Evolutionary conservation across 1,140 invertebrate species (phyloP).

Genomic region (Spodoptera litura): DNA sequence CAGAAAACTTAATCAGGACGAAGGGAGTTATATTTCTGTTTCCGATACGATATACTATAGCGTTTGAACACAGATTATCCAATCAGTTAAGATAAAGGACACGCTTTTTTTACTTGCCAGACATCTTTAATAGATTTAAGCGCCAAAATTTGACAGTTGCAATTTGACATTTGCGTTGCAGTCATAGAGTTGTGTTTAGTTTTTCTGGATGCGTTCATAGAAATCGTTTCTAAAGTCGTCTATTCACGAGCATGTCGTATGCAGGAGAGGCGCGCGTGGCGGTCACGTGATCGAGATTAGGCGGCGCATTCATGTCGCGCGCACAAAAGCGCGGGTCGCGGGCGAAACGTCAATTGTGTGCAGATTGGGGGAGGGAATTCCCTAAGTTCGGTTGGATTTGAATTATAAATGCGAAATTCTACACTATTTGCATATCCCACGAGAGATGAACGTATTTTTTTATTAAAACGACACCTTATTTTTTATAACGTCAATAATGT

Average conservation of each 20-base stretch:
- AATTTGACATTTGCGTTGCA: constrained; percentile 56
- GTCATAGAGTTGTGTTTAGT: constrained; percentile 56
- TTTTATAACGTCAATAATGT: constrained; percentile 50
- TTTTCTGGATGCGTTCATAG: constrained; percentile 38
- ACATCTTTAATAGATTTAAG: constrained; percentile 57
- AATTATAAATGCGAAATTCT: constrained; percentile 82
- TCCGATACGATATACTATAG: constrained; percentile 84
- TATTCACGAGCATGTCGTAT: constrained; percentile 72
- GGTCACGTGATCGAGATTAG: constrained; percentile 83
- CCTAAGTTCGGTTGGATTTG: constrained; percentile 81
- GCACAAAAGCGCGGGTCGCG: constrained; percentile 75
- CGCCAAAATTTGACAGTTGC: constrained; percentile 64
- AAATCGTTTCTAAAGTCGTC: constrained; percentile 63
- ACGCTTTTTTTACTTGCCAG: constrained; percentile 76
- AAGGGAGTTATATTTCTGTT: constrained; percentile 81
- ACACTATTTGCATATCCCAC: constrained; percentile 84
- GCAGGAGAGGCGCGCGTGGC: constrained; percentile 75
- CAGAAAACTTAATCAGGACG: constrained; percentile 81
- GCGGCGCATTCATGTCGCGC: constrained; percentile 78
- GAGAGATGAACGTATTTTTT: constrained; percentile 57
- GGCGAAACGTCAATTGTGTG: constrained; percentile 79
- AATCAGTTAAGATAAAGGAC: constrained; percentile 86
- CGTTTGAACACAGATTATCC: constrained; percentile 85
- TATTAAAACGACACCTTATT: constrained; percentile 47
- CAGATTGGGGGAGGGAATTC: constrained; percentile 79